A percentile compares a stretch with the other conserved stretches of the same genome.
Conservation (phyloP, 2,113 vertebrate species). For the Trematomus loennbergii region DNA sequence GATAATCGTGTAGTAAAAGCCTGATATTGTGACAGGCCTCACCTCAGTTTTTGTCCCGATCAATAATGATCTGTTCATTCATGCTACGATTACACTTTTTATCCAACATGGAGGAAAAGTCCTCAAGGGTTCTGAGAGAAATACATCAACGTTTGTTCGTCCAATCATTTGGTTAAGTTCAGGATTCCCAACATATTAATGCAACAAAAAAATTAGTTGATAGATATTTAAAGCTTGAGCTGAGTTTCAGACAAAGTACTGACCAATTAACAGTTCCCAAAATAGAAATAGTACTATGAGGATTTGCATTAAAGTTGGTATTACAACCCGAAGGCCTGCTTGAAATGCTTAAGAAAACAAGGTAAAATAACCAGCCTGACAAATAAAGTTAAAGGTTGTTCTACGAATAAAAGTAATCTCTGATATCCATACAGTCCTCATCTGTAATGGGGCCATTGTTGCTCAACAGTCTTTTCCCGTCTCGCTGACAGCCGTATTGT, state of each 20-base stretch:
- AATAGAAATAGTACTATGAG: too few relatives aligned
- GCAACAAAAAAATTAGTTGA: not conserved
- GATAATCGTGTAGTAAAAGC: not conserved
- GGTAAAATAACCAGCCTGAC: too few relatives aligned
- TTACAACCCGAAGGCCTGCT: too few relatives aligned
- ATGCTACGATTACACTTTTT: not conserved
- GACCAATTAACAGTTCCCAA: too few relatives aligned
- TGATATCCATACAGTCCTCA: not conserved
- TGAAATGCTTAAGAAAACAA: too few relatives aligned
- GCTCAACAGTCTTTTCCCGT: constrained; percentile 13
- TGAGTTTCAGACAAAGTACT: not conserved
- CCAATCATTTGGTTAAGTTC: too few relatives aligned
- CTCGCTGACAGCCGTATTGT: constrained; percentile 6
- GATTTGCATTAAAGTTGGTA: too few relatives aligned
- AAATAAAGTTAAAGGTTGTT: not conserved
- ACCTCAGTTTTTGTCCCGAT: not conserved
- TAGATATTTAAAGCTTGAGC: too few relatives aligned
- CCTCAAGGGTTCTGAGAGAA: not conserved
- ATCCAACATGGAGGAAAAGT: not conserved
- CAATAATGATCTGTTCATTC: not conserved
- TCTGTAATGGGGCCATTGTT: constrained; percentile 8
- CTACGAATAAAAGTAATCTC: not conserved
- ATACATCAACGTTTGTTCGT: not conserved
- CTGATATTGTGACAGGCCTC: not conserved
- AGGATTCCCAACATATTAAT: not conserved